Conservation (phyloP, 2,797 vertebrate genomes). For the Masticophis lateralis region DNA sequence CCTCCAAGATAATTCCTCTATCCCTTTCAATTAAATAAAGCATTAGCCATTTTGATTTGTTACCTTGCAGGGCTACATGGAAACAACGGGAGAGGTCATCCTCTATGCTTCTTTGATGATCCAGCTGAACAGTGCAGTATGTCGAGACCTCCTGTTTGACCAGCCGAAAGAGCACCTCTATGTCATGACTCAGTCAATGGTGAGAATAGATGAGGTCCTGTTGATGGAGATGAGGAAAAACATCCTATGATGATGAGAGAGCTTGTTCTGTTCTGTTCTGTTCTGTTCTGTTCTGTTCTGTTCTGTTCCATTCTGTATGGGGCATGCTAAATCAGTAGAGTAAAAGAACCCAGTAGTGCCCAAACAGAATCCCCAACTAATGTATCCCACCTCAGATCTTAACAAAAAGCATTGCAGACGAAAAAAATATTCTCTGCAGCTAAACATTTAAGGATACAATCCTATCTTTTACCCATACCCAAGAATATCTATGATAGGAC, state of each 20-base stretch:
- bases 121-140: slow-evolving; percentile 82
- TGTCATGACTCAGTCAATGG: slow-evolving; percentile 88
- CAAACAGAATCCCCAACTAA: background rate
- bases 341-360: background rate
- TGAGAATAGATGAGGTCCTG: slow-evolving; percentile 64
- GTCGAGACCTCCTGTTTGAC: slow-evolving; percentile 88
- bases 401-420: background rate
- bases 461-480: background rate
- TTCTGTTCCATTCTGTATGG: background rate
- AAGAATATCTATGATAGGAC: background rate
- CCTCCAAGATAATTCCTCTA: background rate
- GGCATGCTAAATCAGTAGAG: background rate
- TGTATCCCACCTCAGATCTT: background rate
- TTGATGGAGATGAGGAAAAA: background rate
- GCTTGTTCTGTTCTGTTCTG: background rate
- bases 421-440: background rate
- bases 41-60: background rate
- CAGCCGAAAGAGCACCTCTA: slow-evolving; percentile 85
- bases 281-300: background rate
- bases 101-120: slow-evolving; percentile 80
- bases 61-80: slow-evolving; percentile 84
- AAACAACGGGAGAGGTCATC: slow-evolving; percentile 78
- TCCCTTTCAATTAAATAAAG: background rate
- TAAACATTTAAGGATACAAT: slow-evolving; percentile 23
- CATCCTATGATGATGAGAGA: background rate